Conservation (phyloP, 2,113 vertebrate genomes). For the Atrichornis clamosus region DNA sequence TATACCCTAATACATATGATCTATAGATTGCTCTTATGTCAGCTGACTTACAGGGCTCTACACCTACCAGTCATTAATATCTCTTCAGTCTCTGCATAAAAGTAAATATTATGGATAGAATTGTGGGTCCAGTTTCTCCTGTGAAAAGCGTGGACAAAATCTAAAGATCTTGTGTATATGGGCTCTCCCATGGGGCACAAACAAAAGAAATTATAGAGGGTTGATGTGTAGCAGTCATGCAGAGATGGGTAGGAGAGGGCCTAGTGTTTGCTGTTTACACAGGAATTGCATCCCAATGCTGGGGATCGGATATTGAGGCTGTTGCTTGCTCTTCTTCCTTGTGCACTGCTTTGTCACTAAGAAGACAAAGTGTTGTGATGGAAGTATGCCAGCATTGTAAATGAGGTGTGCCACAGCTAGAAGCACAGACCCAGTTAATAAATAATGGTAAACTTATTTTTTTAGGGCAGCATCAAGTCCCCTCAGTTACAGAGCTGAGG, state of each 20-base stretch:
- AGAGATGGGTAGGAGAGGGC: neutral
- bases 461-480: neutral
- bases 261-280: neutral
- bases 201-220: neutral
- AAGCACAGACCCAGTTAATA: neutral
- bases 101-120: neutral
- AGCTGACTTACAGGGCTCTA: neutral
- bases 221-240: neutral
- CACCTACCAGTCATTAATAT: neutral
- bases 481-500: neutral
- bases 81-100: neutral
- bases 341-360: neutral
- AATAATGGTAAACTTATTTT: neutral
- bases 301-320: neutral
- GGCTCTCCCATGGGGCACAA: neutral
- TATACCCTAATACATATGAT: neutral
- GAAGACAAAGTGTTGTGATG: neutral
- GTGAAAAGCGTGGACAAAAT: neutral
- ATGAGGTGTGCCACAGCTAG: neutral
- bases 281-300: neutral
- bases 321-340: neutral
- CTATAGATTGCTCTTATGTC: neutral
- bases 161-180: neutral
- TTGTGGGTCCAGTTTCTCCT: neutral
- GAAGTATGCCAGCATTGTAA: neutral